Base-by-base conservation (phyloP, 2,888 invertebrate genomes). In the Tanaodytes sp. region DNA sequence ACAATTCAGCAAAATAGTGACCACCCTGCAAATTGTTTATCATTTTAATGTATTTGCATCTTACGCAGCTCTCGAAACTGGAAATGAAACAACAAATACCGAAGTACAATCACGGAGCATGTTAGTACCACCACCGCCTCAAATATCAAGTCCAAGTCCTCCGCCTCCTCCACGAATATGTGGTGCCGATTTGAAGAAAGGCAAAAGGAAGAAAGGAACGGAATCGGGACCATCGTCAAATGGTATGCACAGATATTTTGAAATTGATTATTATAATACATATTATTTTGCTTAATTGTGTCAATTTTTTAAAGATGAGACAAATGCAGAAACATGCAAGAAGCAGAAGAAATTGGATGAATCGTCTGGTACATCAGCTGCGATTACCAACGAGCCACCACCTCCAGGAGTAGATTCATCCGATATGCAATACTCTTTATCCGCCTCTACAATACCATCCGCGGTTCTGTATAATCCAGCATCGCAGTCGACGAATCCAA, bases 341-440 rank as follows among this genome's bases (percentile, higher is more conserved):
- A 36, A 30, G n/a, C 63, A 63, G 14, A 16, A 12, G 15, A 30
- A 14, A 2, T 9, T 46, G 19, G 14, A 39, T 2, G 52, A 33
- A 19, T 42, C 63, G 3, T 27, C 71, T 11, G 62, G 57, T 36
- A 23, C 31, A 9, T 16, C 16, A 0, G 49, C 23, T 36, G 20
- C 43, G 16, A 4, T 65, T 2, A 46, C 66, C 4, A 63, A 5
- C 12, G 87, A 88, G 75, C 88, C 88, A 11, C 76, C 87, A n/a
- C 88, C 88, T 12, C 88, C 88, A 5, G 88, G 88, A 2, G 87
- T 88, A 0, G 88, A 88, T 73, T 79, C 85, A 5, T 81, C 85
- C 1, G 87, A 87, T 46, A 75, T 84, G 39, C 78, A 85, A 1
- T 85, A 82, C 37, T 62, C 80, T 4, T 66, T 81, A 5, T 76